Percentiles rank a stretch among this genome's conserved stretches.
These are phyloP conservation scores for Andricus curvator DNA, from an alignment of 2,888 invertebrate genomes.

Conservation along the genomic window DNA sequence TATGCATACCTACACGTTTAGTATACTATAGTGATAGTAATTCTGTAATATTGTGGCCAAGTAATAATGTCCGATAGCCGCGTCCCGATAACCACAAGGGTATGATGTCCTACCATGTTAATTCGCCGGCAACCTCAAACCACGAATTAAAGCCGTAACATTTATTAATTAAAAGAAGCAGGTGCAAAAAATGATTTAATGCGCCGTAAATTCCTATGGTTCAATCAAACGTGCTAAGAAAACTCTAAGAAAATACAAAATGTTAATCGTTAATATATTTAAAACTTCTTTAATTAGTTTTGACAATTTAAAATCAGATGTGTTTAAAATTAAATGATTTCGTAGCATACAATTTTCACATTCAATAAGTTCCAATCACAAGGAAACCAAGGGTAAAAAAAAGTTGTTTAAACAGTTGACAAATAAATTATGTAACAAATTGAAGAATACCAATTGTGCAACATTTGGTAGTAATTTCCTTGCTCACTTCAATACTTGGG, in stretches of 20 bases:
- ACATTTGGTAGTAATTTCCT: no score
- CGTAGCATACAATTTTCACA: no score
- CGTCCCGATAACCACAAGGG: slow-evolving; percentile 60
- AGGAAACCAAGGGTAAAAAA: no score
- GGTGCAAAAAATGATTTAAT: background rate
- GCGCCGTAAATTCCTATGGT: background rate
- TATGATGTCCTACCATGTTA: slow-evolving; percentile 33
- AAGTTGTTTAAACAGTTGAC: no score
- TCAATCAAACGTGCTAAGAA: background rate
- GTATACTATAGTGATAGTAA: slow-evolving; percentile 57
- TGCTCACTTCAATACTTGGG: no score
- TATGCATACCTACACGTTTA: background rate
- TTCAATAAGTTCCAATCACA: no score
- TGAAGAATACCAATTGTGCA: no score
- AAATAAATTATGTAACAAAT: no score
- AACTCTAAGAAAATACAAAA: background rate
- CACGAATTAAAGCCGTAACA: slow-evolving; percentile 9
- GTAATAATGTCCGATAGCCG: slow-evolving; percentile 69
- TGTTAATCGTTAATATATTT: background rate
- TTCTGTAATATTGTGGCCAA: slow-evolving; percentile 69
- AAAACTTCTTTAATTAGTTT: no score
- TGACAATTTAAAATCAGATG: no score
- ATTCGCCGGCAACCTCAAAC: slow-evolving; percentile 21
- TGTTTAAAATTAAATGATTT: no score
- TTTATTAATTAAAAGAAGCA: slow-evolving; percentile 16